A percentile compares a stretch with the other conserved stretches of the same genome.
These are phyloP conservation scores for Geophilus truncorum DNA, from an alignment of 2,888 invertebrate genomes.

Conservation along the genomic window DNA sequence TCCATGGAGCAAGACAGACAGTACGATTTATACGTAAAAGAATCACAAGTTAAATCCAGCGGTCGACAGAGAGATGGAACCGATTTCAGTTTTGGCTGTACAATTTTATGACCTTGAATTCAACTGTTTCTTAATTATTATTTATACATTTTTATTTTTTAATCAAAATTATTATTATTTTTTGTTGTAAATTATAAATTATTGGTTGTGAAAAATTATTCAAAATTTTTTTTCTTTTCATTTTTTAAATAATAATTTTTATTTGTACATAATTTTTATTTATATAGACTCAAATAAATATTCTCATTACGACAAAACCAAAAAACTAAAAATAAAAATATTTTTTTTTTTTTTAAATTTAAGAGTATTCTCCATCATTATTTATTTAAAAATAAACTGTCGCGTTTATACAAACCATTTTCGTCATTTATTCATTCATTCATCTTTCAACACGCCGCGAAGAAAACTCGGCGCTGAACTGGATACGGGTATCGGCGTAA, in stretches of 20 bases:
- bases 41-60: slow-evolving; percentile 36
- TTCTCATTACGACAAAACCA: background rate
- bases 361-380: background rate
- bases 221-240: no score
- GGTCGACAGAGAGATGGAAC: slow-evolving; percentile 32
- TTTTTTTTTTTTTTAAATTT: background rate
- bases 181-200: background rate
- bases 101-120: slow-evolving; percentile 35
- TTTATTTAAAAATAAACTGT: background rate
- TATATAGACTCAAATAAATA: background rate
- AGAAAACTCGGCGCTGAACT: background rate
- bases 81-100: slow-evolving; percentile 33
- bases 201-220: background rate
- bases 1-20: slow-evolving; percentile 46
- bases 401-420: background rate
- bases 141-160: no score
- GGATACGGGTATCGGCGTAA: slow-evolving; percentile 38
- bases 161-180: background rate
- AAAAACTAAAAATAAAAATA: background rate
- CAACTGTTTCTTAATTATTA: background rate
- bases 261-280: background rate
- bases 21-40: slow-evolving; percentile 43
- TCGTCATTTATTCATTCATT: background rate
- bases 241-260: background rate
- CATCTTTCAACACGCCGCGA: slow-evolving; percentile 32